Evolutionary conservation across 2,888 invertebrate species (phyloP), one percentile per base, ranked within the genome.

Genomic region (Morpho achilles): DNA sequence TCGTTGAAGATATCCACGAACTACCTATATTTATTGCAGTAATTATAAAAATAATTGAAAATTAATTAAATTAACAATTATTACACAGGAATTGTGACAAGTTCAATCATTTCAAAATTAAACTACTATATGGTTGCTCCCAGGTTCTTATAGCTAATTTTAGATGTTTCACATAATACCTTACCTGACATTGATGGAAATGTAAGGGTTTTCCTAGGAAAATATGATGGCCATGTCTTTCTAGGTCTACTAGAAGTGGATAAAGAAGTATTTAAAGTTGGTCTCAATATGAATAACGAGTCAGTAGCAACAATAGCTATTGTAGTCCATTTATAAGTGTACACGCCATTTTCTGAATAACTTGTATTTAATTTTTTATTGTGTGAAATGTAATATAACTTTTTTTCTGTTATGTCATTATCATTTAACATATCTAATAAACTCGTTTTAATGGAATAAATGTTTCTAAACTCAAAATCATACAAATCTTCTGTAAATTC

Each of bases 151-250:
- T 5, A 32, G 3, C 5, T 3, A 43, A 43, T 43, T 9, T 43
- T 9, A 43, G 8, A 43, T 43, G 43, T 5, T 9, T 43, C n/a
- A 43, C 40, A 40, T 7, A 7, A 8, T 9, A 50, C 8, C 39
- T 50, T 51, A 51, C 50, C 23, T 43, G 42, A 42, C 7, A 7
- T 42, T 51, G 2, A 42, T 51, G 22, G n/a, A 16, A 51, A 10
- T 10, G 9, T 50, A 23, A 39, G 16, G 10, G 53, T 56, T 40
- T 63, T 63, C 45, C 58, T 62, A 8, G 62, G 63, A 57, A 69
- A 64, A 59, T 65, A 60, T 10, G 63, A 43, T 9, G 61, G 47
- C 56, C 61, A 69, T 7, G 62, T 67, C 48, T 58, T 63, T 46
- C 50, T 57, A 7, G 45, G 44, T 44, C 61, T 63, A n/a, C 23